A percentile compares a stretch with the other conserved stretches of the same genome.
These are phyloP conservation scores for Antrozous pallidus DNA, from an alignment of 2,797 vertebrate genomes.

Conservation along the genomic window DNA sequence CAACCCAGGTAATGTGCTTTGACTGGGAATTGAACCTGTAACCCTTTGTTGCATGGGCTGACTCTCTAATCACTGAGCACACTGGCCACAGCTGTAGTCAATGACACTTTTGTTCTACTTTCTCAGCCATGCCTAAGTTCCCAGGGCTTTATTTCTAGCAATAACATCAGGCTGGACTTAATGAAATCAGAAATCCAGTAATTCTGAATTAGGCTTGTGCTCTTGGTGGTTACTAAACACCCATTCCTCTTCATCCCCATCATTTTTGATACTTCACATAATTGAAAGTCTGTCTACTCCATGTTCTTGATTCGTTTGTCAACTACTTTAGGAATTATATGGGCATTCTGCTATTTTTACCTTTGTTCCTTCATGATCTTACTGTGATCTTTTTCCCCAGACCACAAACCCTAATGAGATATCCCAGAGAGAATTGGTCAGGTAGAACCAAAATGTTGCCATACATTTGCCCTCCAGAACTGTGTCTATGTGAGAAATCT, in stretches of 20 bases:
- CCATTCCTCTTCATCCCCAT: background rate
- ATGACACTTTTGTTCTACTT: background rate
- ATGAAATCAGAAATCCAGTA: background rate
- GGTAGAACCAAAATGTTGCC: background rate
- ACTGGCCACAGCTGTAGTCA: background rate
- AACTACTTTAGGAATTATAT: background rate
- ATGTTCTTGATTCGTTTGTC: background rate
- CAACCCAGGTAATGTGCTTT: no score
- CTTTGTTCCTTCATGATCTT: background rate
- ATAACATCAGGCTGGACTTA: background rate
- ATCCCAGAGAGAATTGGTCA: background rate
- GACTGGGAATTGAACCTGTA: no score
- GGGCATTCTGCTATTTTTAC: background rate
- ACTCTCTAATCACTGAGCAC: no score
- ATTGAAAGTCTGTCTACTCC: background rate
- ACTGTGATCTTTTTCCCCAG: background rate
- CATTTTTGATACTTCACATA: background rate
- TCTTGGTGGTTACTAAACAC: background rate
- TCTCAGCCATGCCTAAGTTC: background rate
- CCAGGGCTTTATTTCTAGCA: background rate
- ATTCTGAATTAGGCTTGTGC: background rate
- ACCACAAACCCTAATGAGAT: background rate
- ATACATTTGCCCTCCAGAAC: background rate
- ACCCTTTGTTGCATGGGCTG: no score
- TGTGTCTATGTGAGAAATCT: background rate